Evolutionary conservation across 2,113 vertebrate genomes (phyloP).

Genomic region (Cryptoleucopteryx plumbea): DNA sequence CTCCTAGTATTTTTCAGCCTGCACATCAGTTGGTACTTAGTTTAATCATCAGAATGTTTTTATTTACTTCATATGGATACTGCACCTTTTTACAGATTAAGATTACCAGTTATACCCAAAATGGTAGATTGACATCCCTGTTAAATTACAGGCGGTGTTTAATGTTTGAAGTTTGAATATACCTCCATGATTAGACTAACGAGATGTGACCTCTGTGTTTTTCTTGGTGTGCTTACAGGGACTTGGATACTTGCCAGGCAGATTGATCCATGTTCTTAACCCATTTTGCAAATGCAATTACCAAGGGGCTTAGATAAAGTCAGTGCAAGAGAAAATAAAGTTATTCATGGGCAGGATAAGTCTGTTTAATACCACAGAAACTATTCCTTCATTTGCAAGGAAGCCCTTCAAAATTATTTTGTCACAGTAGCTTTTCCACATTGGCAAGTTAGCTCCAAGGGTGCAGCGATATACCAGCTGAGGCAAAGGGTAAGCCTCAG

Average conservation of each 20-base stretch:
- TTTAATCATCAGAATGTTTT: not conserved
- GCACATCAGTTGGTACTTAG: not conserved
- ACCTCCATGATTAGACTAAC: not conserved
- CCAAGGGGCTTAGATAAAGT: constrained; percentile 19
- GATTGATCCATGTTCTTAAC: constrained; percentile 47
- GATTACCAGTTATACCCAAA: not conserved
- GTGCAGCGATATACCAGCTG: not conserved
- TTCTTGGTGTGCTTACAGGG: not conserved
- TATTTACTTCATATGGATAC: not conserved
- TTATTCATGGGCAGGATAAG: not conserved
- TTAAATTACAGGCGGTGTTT: not conserved
- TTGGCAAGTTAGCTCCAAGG: not conserved
- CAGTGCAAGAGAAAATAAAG: constrained; percentile 29
- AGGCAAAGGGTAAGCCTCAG: not conserved
- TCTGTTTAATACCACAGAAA: not conserved
- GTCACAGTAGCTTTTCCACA: not conserved
- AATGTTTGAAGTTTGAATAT: not conserved
- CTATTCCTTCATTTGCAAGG: not conserved
- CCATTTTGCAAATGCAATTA: constrained; percentile 52
- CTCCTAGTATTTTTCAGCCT: not conserved
- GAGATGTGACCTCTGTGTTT: not conserved
- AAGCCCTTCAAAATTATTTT: not conserved
- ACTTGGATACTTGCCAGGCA: not conserved
- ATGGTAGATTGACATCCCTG: not conserved
- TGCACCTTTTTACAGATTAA: not conserved